Evolutionary conservation across 2,797 vertebrate genomes (phyloP).

Genomic region (Notoglanidium macrostoma): DNA sequence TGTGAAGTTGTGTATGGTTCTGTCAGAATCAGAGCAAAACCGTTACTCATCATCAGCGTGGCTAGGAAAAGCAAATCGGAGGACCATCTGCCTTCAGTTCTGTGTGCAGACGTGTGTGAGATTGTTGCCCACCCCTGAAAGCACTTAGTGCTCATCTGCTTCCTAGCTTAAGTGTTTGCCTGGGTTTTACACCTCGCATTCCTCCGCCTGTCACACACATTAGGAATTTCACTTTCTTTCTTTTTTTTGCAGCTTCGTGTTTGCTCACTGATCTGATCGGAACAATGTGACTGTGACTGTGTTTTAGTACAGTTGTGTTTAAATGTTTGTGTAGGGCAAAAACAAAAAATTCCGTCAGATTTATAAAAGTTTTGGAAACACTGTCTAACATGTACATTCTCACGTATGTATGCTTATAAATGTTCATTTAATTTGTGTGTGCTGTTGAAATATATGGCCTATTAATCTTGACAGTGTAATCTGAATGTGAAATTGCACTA

Average conservation of each 20-base stretch:
- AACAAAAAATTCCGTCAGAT: neutral
- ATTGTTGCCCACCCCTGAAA: constrained; percentile 34
- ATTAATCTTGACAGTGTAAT: neutral
- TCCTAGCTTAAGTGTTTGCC: constrained; percentile 40
- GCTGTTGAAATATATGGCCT: neutral
- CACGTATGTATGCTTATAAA: neutral
- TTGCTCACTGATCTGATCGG: constrained; percentile 30
- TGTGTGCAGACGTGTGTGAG: constrained; percentile 24
- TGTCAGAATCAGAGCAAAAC: constrained; percentile 29
- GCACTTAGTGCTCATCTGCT: constrained; percentile 40
- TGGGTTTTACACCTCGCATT: constrained; percentile 35
- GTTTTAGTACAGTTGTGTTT: neutral
- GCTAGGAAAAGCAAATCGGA: constrained; percentile 25
- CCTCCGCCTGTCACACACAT: constrained; percentile 40
- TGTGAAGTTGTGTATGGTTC: constrained; percentile 47
- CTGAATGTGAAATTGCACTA: neutral
- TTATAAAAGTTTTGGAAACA: neutral
- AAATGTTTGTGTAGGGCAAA: neutral
- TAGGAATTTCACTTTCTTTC: constrained; percentile 52
- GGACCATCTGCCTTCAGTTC: neutral
- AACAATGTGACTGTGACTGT: constrained; percentile 18
- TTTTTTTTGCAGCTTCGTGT: neutral
- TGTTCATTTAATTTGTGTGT: neutral
- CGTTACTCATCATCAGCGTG: constrained; percentile 25
- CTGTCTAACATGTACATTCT: neutral